These are phyloP conservation scores for Tipula vernalis DNA, from an alignment of 2,888 invertebrate species.

Conservation along the genomic window DNA sequence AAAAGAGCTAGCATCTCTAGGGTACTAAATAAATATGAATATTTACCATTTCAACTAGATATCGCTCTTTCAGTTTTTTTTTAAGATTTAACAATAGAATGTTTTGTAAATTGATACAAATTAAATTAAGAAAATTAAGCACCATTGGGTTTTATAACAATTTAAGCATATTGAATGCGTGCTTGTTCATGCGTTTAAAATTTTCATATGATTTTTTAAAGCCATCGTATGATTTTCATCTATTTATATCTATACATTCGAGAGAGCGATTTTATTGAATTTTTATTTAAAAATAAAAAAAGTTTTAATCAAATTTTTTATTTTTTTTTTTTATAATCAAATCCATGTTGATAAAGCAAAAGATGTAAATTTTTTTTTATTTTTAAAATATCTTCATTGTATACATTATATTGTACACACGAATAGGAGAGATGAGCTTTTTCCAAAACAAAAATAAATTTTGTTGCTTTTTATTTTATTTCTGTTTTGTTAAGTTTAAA, in stretches of 20 bases:
- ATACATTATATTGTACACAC: neutral
- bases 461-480: neutral
- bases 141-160: neutral
- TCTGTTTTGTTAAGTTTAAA: neutral
- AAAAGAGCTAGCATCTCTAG: neutral
- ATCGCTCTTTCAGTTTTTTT: no score
- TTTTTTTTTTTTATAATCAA: neutral
- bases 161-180: neutral
- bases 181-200: neutral
- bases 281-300: neutral
- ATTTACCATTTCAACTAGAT: neutral
- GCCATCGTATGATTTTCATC: neutral
- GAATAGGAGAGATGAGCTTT: neutral
- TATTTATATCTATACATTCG: neutral
- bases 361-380: neutral
- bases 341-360: neutral
- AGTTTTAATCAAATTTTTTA: neutral
- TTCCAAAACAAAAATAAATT: neutral
- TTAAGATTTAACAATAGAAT: neutral
- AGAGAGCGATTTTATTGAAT: neutral
- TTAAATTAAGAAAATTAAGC: neutral
- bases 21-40: neutral
- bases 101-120: neutral
- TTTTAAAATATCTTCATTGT: neutral
- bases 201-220: neutral